Conservation (phyloP, 2,888 invertebrate species). For the Zelleria hepariella region DNA sequence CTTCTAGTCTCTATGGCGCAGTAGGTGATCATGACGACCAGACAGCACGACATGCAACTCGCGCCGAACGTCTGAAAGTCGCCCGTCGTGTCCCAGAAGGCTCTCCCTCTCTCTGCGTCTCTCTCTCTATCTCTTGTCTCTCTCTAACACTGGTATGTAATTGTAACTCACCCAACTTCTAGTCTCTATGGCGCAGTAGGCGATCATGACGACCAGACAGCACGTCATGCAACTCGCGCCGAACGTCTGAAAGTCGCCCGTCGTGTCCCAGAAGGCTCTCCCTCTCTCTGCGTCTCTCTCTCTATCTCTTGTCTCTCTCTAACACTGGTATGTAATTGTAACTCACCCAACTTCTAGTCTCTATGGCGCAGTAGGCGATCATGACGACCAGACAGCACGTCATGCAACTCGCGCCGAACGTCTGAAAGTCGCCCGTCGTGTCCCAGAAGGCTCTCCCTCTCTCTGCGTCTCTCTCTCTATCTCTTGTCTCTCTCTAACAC, state of each 20-base stretch:
- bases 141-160: too few relatives aligned
- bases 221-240: conserved; percentile 89
- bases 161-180: conserved; percentile 95
- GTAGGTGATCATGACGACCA: conserved; percentile 88
- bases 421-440: conserved; percentile 86
- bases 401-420: conserved; percentile 90
- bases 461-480: too few relatives aligned
- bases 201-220: conserved; percentile 88
- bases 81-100: conserved; percentile 82
- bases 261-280: conserved; percentile 83
- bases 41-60: conserved; percentile 86
- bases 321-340: too few relatives aligned
- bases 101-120: too few relatives aligned
- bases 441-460: conserved; percentile 87
- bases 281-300: too few relatives aligned
- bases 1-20: conserved; percentile 92
- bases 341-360: conserved; percentile 94
- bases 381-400: conserved; percentile 90
- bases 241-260: conserved; percentile 91
- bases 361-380: conserved; percentile 88
- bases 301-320: too few relatives aligned
- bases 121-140: too few relatives aligned
- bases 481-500: too few relatives aligned
- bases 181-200: conserved; percentile 91
- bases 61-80: conserved; percentile 95